phyloP scores from a whole-genome alignment of 2,113 vertebrate genomes.

The Cacatua alba region DNA sequence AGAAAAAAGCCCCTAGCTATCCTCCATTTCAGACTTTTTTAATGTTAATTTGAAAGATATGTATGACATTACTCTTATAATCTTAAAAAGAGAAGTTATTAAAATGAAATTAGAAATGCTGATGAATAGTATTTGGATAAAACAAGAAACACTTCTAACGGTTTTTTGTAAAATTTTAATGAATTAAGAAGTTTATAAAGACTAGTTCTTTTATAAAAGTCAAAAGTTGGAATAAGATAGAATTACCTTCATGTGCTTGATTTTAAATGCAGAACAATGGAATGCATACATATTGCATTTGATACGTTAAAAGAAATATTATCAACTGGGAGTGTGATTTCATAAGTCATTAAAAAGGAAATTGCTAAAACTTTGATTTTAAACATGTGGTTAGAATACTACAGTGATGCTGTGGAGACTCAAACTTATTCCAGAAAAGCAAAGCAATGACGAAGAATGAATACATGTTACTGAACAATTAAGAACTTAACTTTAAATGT shows the following conservation, averaged over 20 bases:
- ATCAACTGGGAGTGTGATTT: background rate
- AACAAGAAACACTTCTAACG: background rate
- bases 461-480: background rate
- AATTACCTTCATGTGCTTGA: background rate
- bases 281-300: background rate
- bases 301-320: background rate
- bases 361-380: background rate
- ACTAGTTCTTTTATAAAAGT: background rate
- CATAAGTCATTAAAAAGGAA: background rate
- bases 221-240: background rate
- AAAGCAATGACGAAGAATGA: background rate
- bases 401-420: background rate
- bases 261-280: background rate
- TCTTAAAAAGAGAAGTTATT: conserved; percentile 11
- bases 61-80: background rate
- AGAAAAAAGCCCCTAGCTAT: background rate
- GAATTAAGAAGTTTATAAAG: background rate
- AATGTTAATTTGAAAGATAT: background rate
- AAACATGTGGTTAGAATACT: background rate
- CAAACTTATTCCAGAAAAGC: background rate
- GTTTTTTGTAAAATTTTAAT: conserved; percentile 35
- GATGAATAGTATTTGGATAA: conserved; percentile 14
- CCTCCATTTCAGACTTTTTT: background rate
- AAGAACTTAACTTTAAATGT: background rate
- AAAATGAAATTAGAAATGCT: conserved; percentile 45